Conservation (phyloP, 2,797 vertebrate species). For the Gadopsis marmoratus region DNA sequence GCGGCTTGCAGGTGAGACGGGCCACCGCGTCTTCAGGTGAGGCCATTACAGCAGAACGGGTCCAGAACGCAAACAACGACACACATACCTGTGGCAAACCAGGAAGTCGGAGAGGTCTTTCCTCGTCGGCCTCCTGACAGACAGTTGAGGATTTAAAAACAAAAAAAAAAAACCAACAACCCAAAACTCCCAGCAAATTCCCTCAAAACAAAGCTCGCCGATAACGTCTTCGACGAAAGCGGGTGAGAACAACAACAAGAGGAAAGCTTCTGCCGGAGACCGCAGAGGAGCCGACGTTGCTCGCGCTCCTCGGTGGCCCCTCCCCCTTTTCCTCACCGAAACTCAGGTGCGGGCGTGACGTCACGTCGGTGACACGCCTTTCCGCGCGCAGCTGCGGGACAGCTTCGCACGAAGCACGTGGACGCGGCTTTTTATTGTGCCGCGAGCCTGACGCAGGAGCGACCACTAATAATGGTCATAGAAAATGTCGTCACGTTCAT, state of each 20-base stretch:
- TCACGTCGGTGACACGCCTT: conserved; percentile 81
- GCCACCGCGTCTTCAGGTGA: rapidly evolving
- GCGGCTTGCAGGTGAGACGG: too few relatives aligned
- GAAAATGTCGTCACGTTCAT: too few relatives aligned
- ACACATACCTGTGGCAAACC: conserved; percentile 70
- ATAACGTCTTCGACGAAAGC: too few relatives aligned
- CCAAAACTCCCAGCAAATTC: background rate
- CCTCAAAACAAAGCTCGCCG: background rate
- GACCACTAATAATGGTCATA: too few relatives aligned
- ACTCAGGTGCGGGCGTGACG: conserved; percentile 86
- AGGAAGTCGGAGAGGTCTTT: conserved; percentile 65
- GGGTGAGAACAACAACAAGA: background rate
- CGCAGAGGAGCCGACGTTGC: conserved; percentile 9
- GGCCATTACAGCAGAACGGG: rapidly evolving
- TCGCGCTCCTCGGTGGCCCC: conserved; percentile 23
- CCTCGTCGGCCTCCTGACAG: conserved; percentile 32
- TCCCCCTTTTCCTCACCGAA: conserved; percentile 77
- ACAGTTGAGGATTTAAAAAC: conserved; percentile 30
- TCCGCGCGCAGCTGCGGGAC: conserved; percentile 35
- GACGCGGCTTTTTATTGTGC: background rate
- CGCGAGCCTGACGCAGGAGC: background rate
- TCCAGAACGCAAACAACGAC: background rate
- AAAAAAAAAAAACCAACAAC: too few relatives aligned
- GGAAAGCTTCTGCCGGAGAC: background rate
- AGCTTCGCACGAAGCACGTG: conserved; percentile 20